Conservation (phyloP, 2,797 vertebrate genomes). For the Vipera latastei region DNA sequence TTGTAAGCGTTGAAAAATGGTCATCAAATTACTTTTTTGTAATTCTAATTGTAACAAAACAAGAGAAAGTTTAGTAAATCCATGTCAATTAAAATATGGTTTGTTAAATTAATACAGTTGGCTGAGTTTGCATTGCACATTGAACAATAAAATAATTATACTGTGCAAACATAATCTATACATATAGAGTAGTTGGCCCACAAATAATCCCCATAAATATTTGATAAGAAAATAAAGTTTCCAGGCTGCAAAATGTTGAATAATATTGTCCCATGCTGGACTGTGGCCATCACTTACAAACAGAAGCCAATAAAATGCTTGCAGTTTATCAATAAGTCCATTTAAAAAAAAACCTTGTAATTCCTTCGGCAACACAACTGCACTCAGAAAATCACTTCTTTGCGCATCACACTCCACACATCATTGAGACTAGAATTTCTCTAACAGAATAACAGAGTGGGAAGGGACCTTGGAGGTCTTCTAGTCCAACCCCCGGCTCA, state of each 20-base stretch:
- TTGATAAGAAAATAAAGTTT: neutral
- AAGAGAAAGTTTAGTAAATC: neutral
- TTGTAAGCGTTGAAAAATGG: no score
- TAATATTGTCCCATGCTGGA: neutral
- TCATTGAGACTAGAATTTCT: neutral
- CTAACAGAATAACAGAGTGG: no score
- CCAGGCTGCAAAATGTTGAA: neutral
- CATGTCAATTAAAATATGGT: neutral
- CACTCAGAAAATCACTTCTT: neutral
- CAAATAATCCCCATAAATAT: neutral
- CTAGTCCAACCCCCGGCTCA: no score
- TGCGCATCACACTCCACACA: rapidly evolving
- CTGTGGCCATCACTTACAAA: neutral
- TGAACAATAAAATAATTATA: neutral
- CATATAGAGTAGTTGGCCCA: neutral
- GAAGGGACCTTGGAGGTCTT: no score
- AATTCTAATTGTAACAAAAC: no score
- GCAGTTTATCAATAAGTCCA: neutral
- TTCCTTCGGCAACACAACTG: rapidly evolving
- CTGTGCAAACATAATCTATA: neutral
- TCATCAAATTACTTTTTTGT: no score
- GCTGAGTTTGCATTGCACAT: neutral
- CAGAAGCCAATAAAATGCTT: neutral
- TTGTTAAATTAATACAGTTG: neutral
- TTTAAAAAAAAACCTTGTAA: neutral